A percentile compares a stretch with the other conserved stretches of the same genome.
Evolutionary conservation across 2,888 invertebrate species (phyloP).

Genomic region (Saturnia pavonia): DNA sequence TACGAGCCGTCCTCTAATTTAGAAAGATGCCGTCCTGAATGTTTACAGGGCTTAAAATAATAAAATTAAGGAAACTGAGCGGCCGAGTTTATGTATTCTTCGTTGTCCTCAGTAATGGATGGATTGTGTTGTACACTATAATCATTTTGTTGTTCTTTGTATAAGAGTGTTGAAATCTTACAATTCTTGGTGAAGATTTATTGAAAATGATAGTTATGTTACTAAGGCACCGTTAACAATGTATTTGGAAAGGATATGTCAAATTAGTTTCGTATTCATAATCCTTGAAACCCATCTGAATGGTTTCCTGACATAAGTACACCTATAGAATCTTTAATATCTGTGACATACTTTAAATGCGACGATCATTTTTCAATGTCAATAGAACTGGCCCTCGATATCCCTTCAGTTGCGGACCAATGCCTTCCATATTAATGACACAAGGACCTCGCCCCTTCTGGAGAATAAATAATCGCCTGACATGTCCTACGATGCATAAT

Average conservation of each 20-base stretch:
- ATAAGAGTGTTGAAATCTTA: neutral
- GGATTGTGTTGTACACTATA: neutral
- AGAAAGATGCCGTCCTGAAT: constrained; percentile 53
- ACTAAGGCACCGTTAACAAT: neutral
- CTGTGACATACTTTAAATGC: constrained; percentile 4
- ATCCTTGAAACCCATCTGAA: neutral
- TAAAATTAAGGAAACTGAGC: constrained; percentile 19
- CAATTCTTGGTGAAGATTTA: no score
- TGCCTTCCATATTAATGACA: constrained; percentile 75
- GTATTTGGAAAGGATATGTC: neutral
- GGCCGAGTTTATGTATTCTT: constrained; percentile 5
- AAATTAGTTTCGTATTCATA: neutral
- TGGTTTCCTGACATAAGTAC: neutral
- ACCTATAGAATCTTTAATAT: constrained; percentile 11
- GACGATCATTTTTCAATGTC: constrained; percentile 13
- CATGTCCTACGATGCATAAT: constrained; percentile 72
- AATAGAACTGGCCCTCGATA: constrained; percentile 33
- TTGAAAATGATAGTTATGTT: no score
- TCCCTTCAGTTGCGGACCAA: constrained; percentile 46
- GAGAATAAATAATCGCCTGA: constrained; percentile 73
- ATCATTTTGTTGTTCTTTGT: neutral
- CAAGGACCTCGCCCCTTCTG: constrained; percentile 30
- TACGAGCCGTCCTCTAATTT: constrained; percentile 65
- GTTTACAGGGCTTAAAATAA: constrained; percentile 19
- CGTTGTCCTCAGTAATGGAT: neutral